Evolutionary conservation across 2,888 invertebrate species (phyloP).

Genomic region (Serrognathus titanus): DNA sequence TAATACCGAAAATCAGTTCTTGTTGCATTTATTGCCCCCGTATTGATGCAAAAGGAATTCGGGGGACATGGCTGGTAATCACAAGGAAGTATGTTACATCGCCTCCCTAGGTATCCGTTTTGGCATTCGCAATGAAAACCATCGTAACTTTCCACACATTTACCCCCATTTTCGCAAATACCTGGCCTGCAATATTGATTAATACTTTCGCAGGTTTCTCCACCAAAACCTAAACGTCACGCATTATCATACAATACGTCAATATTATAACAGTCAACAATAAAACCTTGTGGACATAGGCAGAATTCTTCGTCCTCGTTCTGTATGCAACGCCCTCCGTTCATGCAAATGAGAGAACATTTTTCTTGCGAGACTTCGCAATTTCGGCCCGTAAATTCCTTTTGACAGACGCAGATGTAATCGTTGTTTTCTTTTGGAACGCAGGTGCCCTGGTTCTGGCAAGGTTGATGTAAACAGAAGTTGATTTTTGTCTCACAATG

Average conservation of each 20-base stretch:
- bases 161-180: slow-evolving; percentile 47
- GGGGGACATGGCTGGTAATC: slow-evolving; percentile 54
- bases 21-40: slow-evolving; percentile 44
- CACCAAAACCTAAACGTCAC: slow-evolving; percentile 48
- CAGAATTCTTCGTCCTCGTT: slow-evolving; percentile 48
- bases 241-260: too few species aligned
- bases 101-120: slow-evolving; percentile 53
- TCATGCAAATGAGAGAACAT: slow-evolving; percentile 50
- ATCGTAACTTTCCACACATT: slow-evolving; percentile 43
- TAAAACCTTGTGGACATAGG: slow-evolving; percentile 41
- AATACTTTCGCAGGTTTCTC: slow-evolving; percentile 49
- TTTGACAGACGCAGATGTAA: slow-evolving; percentile 52
- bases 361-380: slow-evolving; percentile 49
- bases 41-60: slow-evolving; percentile 50
- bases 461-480: slow-evolving; percentile 54
- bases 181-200: slow-evolving; percentile 50
- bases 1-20: slow-evolving; percentile 47
- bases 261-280: too few species aligned
- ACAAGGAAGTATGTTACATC: slow-evolving; percentile 58
- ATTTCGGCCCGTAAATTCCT: slow-evolving; percentile 50
- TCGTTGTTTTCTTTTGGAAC: slow-evolving; percentile 24
- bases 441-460: slow-evolving; percentile 56
- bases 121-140: slow-evolving; percentile 53
- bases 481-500: slow-evolving; percentile 52
- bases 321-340: slow-evolving; percentile 51